Conservation (phyloP, 1,140 invertebrate genomes). For the Melitaea cinxia region DNA sequence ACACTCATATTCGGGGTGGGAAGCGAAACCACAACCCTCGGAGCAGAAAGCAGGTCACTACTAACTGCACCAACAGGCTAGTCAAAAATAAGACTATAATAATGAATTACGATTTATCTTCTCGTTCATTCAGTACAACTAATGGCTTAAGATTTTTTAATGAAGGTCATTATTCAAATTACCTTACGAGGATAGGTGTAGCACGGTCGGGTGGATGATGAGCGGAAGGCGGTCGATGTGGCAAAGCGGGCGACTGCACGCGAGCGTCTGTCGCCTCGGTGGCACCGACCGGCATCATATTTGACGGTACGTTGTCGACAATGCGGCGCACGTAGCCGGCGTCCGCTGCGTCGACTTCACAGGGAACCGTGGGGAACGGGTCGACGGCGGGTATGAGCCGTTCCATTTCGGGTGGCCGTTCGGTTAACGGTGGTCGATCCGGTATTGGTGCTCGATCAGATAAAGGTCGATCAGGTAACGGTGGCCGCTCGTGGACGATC, state of each 20-base stretch:
- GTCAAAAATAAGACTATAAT: too few relatives aligned
- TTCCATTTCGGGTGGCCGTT: conserved; percentile 35
- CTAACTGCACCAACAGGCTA: too few relatives aligned
- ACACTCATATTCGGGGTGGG: too few relatives aligned
- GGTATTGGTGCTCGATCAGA: conserved; percentile 33
- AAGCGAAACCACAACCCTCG: too few relatives aligned
- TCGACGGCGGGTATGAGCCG: conserved; percentile 23
- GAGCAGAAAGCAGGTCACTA: too few relatives aligned
- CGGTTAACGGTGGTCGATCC: conserved; percentile 25
- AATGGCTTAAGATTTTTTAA: too few relatives aligned
- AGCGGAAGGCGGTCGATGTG: conserved; percentile 62
- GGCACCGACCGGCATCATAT: conserved; percentile 58
- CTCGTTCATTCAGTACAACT: too few relatives aligned
- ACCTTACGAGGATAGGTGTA: conserved; percentile 69
- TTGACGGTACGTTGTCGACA: conserved; percentile 56
- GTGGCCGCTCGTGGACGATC: conserved; percentile 28
- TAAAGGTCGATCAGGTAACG: conserved; percentile 28
- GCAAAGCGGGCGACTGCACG: conserved; percentile 72
- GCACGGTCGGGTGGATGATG: conserved; percentile 61
- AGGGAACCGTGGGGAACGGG: conserved; percentile 22
- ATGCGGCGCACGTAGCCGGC: conserved; percentile 44
- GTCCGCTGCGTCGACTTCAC: conserved; percentile 28
- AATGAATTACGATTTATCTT: too few relatives aligned
- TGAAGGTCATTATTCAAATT: too few relatives aligned
- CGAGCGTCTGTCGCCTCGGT: conserved; percentile 69